These are phyloP conservation scores for Panzeria rudis DNA, from an alignment of 2,888 invertebrate genomes.

Conservation along the genomic window DNA sequence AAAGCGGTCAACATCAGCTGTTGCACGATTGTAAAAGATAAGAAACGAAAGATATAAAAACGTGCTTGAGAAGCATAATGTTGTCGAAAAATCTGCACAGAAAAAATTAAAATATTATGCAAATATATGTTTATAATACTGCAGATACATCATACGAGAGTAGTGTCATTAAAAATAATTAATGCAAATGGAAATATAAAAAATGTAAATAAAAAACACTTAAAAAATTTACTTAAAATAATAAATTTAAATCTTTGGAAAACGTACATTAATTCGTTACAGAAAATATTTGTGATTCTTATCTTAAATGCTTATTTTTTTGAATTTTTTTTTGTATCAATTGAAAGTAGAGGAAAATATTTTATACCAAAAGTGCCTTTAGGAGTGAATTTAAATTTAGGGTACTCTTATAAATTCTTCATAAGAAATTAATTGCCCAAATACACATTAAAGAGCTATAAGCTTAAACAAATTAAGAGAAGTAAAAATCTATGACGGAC, in stretches of 20 bases:
- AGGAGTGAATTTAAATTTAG: no score
- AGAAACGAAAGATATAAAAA: slow-evolving; percentile 2
- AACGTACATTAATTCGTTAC: neutral
- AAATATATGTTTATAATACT: neutral
- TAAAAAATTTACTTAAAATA: neutral
- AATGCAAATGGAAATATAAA: neutral
- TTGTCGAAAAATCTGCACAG: neutral
- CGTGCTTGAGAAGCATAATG: slow-evolving; percentile 21
- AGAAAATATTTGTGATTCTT: neutral
- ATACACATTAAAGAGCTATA: no score
- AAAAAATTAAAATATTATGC: neutral
- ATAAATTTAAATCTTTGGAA: neutral
- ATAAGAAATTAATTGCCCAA: no score
- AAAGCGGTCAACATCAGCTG: slow-evolving; percentile 60
- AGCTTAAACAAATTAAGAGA: no score
- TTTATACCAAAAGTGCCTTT: no score
- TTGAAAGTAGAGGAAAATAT: no score
- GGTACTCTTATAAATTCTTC: no score
- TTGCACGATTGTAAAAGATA: slow-evolving; percentile 14
- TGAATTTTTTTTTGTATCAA: no score
- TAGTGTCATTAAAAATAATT: neutral
- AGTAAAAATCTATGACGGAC: no score
- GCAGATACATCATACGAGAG: neutral
- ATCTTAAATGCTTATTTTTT: no score
- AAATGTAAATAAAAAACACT: neutral